Conservation (phyloP, 2,113 vertebrate species). For the Danionella cerebrum region DNA sequence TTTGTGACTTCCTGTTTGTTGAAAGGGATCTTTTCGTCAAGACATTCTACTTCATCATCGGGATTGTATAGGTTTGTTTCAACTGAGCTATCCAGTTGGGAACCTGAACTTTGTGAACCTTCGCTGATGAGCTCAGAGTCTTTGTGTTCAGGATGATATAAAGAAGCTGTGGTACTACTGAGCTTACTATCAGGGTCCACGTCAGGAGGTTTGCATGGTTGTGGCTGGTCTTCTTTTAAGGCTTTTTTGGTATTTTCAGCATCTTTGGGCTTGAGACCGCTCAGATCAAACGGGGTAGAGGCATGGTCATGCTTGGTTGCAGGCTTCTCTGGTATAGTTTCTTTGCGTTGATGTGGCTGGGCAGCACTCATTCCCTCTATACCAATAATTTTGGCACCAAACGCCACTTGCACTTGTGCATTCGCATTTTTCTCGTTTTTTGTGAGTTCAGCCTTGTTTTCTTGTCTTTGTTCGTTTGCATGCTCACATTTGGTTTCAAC, state of each 20-base stretch:
- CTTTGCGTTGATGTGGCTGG: background rate
- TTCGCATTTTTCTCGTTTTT: too few relatives aligned
- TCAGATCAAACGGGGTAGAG: too few relatives aligned
- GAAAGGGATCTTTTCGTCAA: background rate
- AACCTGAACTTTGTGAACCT: background rate
- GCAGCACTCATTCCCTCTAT: background rate
- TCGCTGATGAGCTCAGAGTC: background rate
- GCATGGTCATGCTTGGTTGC: background rate
- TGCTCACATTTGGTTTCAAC: background rate
- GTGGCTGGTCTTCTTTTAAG: too few relatives aligned
- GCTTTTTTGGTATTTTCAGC: too few relatives aligned
- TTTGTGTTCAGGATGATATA: background rate
- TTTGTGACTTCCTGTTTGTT: too few relatives aligned
- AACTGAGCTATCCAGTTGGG: background rate
- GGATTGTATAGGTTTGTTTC: background rate
- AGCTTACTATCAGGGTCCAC: too few relatives aligned
- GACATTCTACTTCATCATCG: too few relatives aligned
- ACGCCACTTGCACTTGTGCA: background rate
- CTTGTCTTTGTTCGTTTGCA: too few relatives aligned
- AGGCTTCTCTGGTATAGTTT: background rate
- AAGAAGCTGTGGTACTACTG: background rate
- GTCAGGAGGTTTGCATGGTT: too few relatives aligned
- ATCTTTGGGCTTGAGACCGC: too few relatives aligned
- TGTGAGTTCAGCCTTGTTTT: too few relatives aligned
- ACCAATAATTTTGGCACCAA: background rate